phyloP scores from a whole-genome alignment of 2,113 vertebrate species.

The Macquaria australasica region DNA sequence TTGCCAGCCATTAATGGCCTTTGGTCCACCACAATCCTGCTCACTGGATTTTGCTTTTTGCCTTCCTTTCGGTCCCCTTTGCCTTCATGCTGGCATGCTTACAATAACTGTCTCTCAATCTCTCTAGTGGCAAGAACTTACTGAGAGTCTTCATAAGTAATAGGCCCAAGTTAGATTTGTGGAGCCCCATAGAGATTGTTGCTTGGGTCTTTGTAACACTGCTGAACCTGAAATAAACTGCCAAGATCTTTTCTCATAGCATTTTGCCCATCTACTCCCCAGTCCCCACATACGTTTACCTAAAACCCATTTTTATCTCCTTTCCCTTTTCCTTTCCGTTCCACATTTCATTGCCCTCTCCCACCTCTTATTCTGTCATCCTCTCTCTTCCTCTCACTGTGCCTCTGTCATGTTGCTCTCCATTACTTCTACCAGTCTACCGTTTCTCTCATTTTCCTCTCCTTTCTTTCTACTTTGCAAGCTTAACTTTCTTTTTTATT shows the following conservation, averaged over 20 bases:
- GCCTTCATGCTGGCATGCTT: constrained; percentile 24
- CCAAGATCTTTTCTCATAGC: constrained; percentile 61
- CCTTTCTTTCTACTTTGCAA: constrained; percentile 23
- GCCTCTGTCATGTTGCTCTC: constrained; percentile 40
- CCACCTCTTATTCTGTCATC: constrained; percentile 50
- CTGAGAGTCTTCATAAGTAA: constrained; percentile 85
- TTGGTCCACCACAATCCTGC: constrained; percentile 13
- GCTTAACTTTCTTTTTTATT: constrained; percentile 42
- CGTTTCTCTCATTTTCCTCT: constrained; percentile 17
- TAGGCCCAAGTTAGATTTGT: constrained; percentile 84
- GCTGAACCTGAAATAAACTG: constrained; percentile 89
- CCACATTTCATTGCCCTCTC: constrained; percentile 54
- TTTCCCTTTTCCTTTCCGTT: constrained; percentile 53
- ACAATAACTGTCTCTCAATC: constrained; percentile 41
- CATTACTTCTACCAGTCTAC: constrained; percentile 41
- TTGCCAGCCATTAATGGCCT: constrained; percentile 41
- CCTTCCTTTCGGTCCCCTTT: constrained; percentile 32
- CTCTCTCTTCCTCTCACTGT: constrained; percentile 28
- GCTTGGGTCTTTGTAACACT: constrained; percentile 86
- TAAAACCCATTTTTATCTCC: constrained; percentile 77
- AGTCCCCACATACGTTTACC: constrained; percentile 45
- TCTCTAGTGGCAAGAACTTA: constrained; percentile 46
- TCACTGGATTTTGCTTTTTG: constrained; percentile 41
- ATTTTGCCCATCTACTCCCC: constrained; percentile 42
- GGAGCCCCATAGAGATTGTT: constrained; percentile 81